phyloP scores from a whole-genome alignment of 1,140 invertebrate genomes.

The Cheumatopsyche charites region DNA sequence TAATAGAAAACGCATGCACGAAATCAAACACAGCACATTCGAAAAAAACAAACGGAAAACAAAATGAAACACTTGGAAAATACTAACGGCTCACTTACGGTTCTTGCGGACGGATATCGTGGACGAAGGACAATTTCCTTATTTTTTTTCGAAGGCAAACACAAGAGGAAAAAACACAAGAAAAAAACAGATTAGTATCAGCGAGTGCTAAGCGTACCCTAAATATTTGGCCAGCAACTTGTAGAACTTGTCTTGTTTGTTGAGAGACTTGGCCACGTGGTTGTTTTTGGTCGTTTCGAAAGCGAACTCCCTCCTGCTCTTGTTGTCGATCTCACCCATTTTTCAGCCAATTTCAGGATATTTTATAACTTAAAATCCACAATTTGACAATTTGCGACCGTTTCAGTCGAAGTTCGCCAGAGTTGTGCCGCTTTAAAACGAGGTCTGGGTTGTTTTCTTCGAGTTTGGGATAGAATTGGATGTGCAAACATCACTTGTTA shows the following conservation, averaged over 20 bases:
- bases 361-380: too few relatives aligned
- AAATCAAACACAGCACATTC: too few relatives aligned
- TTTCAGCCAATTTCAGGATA: too few relatives aligned
- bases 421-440: not conserved
- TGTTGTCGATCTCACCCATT: not conserved
- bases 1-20: too few relatives aligned
- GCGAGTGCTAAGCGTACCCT: slow-evolving; percentile 48
- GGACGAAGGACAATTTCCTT: slow-evolving; percentile 61
- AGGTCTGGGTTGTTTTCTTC: not conserved
- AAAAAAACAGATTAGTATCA: slow-evolving; percentile 31
- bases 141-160: slow-evolving; percentile 31
- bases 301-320: not conserved
- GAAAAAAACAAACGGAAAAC: not conserved
- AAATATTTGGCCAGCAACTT: slow-evolving; percentile 51
- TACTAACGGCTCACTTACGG: slow-evolving; percentile 36
- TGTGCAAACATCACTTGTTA: not conserved
- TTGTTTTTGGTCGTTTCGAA: slow-evolving; percentile 23
- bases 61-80: slow-evolving; percentile 17
- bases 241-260: slow-evolving; percentile 47
- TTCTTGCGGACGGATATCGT: slow-evolving; percentile 60
- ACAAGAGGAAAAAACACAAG: slow-evolving; percentile 47
- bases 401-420: not conserved
- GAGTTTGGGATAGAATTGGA: not conserved
- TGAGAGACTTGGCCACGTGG: slow-evolving; percentile 16
- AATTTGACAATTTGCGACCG: too few relatives aligned